These are phyloP conservation scores for Ammodytes dubius DNA, from an alignment of 2,113 vertebrate genomes.

Conservation along the genomic window DNA sequence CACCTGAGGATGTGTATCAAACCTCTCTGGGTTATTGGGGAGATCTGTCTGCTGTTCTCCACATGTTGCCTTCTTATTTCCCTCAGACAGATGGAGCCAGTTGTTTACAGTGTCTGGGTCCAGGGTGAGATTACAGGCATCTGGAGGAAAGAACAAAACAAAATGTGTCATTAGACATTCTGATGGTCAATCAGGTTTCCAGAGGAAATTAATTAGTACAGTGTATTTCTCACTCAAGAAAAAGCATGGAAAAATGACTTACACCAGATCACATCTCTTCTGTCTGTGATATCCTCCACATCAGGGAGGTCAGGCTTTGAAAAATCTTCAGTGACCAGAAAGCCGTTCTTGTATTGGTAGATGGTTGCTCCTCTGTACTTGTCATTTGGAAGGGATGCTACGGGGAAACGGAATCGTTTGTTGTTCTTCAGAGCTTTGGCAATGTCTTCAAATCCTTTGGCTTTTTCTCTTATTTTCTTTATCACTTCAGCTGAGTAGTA, in stretches of 20 bases:
- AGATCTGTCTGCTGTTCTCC: neutral
- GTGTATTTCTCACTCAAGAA: neutral
- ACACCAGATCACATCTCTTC: neutral
- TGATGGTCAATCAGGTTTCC: neutral
- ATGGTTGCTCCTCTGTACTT: neutral
- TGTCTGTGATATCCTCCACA: neutral
- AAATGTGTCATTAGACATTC: neutral
- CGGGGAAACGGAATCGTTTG: neutral
- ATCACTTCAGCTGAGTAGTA: neutral
- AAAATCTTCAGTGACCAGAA: neutral
- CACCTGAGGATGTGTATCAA: fast-evolving
- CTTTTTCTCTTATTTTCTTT: conserved; percentile 1
- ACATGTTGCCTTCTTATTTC: neutral
- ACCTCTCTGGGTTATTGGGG: neutral
- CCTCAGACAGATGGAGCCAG: neutral
- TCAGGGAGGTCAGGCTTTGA: neutral
- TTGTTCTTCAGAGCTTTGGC: neutral
- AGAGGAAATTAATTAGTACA: neutral
- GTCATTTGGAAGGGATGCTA: neutral
- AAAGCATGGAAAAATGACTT: neutral
- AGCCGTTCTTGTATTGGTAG: neutral
- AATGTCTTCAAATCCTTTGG: fast-evolving
- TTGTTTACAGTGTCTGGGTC: neutral
- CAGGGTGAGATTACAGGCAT: neutral
- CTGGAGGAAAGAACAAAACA: neutral